These are phyloP conservation scores for Epinephelus lanceolatus DNA, from an alignment of 2,113 vertebrate species.

Conservation along the genomic window DNA sequence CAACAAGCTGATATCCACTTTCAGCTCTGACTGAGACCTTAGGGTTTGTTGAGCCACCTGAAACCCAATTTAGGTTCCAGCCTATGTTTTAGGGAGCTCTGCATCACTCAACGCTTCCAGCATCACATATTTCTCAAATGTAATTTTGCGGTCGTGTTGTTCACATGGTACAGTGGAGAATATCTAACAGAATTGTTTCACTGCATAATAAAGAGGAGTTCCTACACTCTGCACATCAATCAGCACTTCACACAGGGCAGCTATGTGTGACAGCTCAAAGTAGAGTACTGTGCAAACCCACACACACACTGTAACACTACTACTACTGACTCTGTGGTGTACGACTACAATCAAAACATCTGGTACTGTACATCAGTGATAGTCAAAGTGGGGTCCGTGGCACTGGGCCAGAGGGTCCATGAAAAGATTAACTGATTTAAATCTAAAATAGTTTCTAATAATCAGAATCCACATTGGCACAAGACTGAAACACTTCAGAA, in stretches of 20 bases:
- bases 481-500: too few species aligned
- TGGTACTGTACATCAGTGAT: too few species aligned
- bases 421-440: too few species aligned
- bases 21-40: too few species aligned
- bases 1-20: too few species aligned
- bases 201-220: constrained; percentile 30
- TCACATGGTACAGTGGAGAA: not conserved
- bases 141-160: not conserved
- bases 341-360: not conserved
- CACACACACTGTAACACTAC: constrained; percentile 20
- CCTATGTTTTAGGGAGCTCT: not conserved
- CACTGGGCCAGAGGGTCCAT: too few species aligned
- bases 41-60: not conserved
- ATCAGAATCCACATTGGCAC: too few species aligned
- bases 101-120: not conserved
- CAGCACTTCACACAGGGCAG: constrained; percentile 36
- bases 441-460: too few species aligned
- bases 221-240: constrained; percentile 36
- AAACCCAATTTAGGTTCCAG: not conserved
- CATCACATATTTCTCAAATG: not conserved
- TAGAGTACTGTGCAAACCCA: constrained; percentile 45
- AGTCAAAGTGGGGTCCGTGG: too few species aligned
- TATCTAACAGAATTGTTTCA: constrained; percentile 18
- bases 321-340: not conserved
- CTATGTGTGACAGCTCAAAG: constrained; percentile 19